Evolutionary conservation across 2,113 vertebrate genomes (phyloP), one percentile per base, ranked within the genome.

Genomic region (Plotosus lineatus): DNA sequence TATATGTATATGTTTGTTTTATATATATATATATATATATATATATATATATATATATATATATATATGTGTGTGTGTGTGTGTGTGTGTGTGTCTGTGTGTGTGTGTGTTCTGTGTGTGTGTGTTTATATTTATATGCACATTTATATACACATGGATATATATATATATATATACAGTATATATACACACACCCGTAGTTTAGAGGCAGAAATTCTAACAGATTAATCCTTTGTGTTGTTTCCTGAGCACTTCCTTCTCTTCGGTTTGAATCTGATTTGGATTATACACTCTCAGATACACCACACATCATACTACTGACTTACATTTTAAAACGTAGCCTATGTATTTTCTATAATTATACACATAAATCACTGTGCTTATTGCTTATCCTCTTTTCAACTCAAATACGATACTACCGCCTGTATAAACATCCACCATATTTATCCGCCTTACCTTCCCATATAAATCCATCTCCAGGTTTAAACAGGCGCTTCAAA

Each of bases 391-490:
- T 4, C 1, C 1, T 15, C 55, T 26, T 48, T 63, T 63, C 21
- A n/a, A n/a, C n/a, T n/a, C 4, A 26, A 68, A 46, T 9, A 46
- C 44, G 36, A 72, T 65, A 63, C 68, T 71, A 31, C 68, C 28
- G 33, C 28, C 33, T 38, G 17, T 15, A 56, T 55, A n/a, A 65
- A 36, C 56, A 83, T 63, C 58, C 33, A 51, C 10, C 3, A 26
- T 28, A 50, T 74, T 50, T 40, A 61, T 21, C 66, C 2, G 17
- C 63, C 94, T 93, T 94, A 96, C 95, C 95, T 96, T 96, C 48
- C 95, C 95, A 65, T 96, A 95, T 75, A 95, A 88, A 76, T 96
- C 95, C 94, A 95, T 95, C 61, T 78, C 31, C 44, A 51, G 60
- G 48, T 55, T 42, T 71, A 56, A 33, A 44, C 44, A 51, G 60